These are phyloP conservation scores for Neoitamus cyanurus DNA, from an alignment of 2,888 invertebrate genomes.

Conservation along the genomic window DNA sequence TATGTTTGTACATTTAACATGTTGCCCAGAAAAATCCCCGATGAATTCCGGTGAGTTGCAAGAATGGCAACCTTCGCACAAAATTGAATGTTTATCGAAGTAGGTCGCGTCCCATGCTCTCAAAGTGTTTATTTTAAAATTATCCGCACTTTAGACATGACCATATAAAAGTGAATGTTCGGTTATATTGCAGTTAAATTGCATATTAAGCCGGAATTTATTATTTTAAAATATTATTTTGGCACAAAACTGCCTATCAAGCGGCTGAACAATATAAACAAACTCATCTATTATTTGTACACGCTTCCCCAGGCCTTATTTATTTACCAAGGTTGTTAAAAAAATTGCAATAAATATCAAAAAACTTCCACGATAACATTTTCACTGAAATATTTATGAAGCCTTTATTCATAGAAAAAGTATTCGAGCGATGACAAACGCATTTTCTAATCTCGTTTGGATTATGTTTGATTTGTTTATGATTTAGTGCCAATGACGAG, in stretches of 20 bases:
- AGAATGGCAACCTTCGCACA: background rate
- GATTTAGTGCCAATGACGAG: slow-evolving; percentile 20
- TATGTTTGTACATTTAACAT: background rate
- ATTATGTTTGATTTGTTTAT: background rate
- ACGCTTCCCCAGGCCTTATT: background rate
- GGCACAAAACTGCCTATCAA: background rate
- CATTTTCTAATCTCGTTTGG: background rate
- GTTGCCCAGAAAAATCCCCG: background rate
- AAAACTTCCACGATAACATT: background rate
- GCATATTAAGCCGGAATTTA: background rate
- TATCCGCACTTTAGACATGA: background rate
- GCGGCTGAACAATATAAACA: background rate
- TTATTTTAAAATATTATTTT: background rate
- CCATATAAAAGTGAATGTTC: background rate
- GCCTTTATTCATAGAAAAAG: background rate
- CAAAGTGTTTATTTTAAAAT: background rate
- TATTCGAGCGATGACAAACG: slow-evolving; percentile 6
- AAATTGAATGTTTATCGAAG: background rate
- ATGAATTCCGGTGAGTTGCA: background rate
- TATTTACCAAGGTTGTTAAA: background rate
- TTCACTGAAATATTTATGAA: slow-evolving; percentile 4
- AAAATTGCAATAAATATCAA: background rate
- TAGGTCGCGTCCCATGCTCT: background rate
- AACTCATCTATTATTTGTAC: background rate
- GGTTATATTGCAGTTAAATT: background rate